These are phyloP conservation scores for Buphagus erythrorhynchus DNA, from an alignment of 2,797 vertebrate genomes.

Conservation along the genomic window DNA sequence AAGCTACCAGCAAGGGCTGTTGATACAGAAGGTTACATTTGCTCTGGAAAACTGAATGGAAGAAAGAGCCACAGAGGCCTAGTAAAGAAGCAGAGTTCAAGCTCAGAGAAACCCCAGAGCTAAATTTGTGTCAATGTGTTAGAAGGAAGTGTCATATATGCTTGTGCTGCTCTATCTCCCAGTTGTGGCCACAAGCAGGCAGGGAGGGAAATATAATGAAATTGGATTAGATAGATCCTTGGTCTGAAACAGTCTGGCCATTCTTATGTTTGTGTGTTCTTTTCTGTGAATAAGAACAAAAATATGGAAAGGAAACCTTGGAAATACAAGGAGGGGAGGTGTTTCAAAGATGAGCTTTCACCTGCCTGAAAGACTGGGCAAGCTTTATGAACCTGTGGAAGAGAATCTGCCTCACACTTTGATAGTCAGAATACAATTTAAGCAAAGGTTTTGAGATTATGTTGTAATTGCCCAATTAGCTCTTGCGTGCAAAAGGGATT, in stretches of 20 bases:
- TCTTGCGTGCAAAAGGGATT: conserved; percentile 14
- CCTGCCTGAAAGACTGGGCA: neutral
- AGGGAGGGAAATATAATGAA: neutral
- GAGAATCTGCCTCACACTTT: neutral
- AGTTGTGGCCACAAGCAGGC: neutral
- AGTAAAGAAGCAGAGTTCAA: neutral
- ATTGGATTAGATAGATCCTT: neutral
- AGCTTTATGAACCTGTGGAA: neutral
- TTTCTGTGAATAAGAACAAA: neutral
- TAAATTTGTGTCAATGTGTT: neutral
- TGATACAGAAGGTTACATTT: neutral
- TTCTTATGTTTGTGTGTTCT: neutral
- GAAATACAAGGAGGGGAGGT: neutral
- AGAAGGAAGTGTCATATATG: neutral
- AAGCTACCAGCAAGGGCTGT: neutral
- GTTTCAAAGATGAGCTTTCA: neutral
- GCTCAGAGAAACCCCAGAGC: neutral
- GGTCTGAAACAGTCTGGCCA: neutral
- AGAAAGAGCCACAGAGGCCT: neutral
- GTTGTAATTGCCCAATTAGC: conserved; percentile 52
- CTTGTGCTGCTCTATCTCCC: neutral
- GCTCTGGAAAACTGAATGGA: neutral
- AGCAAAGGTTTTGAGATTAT: conserved; percentile 1
- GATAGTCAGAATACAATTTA: neutral
- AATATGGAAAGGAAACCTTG: neutral